Conservation (phyloP, 1,140 invertebrate species). For the Mactra quadrangularis region DNA sequence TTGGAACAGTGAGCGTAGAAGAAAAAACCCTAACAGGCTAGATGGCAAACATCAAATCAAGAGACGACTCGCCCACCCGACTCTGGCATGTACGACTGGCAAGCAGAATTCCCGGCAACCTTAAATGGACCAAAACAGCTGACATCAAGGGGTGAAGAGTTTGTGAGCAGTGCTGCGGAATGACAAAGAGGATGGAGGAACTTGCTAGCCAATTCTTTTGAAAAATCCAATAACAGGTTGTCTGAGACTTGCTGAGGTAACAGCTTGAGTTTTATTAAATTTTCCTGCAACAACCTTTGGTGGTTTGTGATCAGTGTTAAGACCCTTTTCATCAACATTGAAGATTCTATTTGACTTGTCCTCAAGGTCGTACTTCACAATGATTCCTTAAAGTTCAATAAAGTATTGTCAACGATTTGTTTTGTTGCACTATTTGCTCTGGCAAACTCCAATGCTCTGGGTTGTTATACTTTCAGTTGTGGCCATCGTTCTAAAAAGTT, state of each 20-base stretch:
- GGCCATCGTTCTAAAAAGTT: too few relatives aligned
- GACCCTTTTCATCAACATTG: slow-evolving; percentile 79
- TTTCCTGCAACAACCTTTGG: slow-evolving; percentile 1
- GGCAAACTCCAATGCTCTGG: slow-evolving; percentile 24
- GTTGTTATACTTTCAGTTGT: too few relatives aligned
- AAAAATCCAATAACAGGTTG: slow-evolving; percentile 24
- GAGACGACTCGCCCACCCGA: neutral
- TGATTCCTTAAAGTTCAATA: neutral
- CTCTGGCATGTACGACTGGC: neutral
- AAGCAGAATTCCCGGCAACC: slow-evolving; percentile 11
- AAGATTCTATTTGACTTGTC: slow-evolving; percentile 73
- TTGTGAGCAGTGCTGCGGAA: neutral
- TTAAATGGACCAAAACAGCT: slow-evolving; percentile 21
- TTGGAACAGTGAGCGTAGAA: neutral
- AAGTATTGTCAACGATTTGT: too few relatives aligned
- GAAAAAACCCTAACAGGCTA: slow-evolving; percentile 21
- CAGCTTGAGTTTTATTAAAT: slow-evolving; percentile 2
- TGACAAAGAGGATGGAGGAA: slow-evolving; percentile 77
- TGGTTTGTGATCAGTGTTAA: slow-evolving; percentile 60
- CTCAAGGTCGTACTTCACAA: slow-evolving; percentile 60
- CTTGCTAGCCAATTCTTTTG: slow-evolving; percentile 47
- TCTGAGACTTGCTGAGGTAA: slow-evolving; percentile 5
- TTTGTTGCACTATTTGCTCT: neutral
- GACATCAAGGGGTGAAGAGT: slow-evolving; percentile 17
- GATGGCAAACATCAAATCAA: slow-evolving; percentile 8